These are phyloP conservation scores for Drosophila truncata DNA, from an alignment of 1,140 invertebrate genomes.

Conservation along the genomic window DNA sequence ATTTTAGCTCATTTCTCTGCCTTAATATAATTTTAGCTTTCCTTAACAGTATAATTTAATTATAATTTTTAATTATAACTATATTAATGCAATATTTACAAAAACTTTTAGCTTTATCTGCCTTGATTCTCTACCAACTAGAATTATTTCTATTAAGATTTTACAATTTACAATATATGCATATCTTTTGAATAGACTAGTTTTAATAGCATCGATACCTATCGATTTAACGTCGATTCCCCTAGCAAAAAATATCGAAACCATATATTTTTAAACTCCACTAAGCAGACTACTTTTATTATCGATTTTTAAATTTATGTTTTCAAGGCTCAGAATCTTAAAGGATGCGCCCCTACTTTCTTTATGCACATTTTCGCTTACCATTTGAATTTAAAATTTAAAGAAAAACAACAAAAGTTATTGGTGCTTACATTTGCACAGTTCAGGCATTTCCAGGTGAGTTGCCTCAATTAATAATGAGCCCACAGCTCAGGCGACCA, in stretches of 20 bases:
- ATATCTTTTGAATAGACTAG: no score
- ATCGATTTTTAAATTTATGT: background rate
- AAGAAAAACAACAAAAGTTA: background rate
- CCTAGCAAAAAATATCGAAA: no score
- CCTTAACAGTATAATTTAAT: background rate
- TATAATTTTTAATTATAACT: no score
- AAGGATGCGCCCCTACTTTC: background rate
- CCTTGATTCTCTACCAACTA: no score
- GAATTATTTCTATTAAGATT: no score
- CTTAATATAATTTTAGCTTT: background rate
- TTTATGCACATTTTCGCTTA: no score
- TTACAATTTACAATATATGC: no score
- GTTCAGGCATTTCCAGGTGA: background rate
- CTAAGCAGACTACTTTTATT: no score
- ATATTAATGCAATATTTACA: background rate
- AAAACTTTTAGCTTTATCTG: background rate
- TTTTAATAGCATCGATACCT: no score
- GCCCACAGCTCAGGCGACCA: background rate
- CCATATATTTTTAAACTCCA: no score
- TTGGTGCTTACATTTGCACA: background rate
- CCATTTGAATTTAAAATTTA: background rate
- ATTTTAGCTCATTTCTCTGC: background rate
- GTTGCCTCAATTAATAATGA: constrained; percentile 5
- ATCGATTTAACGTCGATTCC: no score
- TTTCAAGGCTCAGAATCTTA: background rate